Conservation (phyloP, 92 coral and sea anemone genomes). For the Actinostola sp. region DNA sequence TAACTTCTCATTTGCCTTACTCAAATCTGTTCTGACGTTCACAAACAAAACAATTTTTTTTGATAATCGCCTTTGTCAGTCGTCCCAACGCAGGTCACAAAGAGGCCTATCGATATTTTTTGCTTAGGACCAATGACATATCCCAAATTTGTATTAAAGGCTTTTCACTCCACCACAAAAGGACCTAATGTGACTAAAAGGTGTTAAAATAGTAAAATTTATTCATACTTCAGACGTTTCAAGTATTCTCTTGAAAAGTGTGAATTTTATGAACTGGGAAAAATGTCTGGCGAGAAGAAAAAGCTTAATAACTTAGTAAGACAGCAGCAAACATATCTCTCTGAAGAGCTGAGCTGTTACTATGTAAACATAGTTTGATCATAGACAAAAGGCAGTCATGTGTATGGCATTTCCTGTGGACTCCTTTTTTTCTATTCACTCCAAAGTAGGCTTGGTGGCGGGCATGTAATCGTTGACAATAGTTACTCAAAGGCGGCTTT, state of each 20-base stretch:
- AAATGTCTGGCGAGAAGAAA: constrained; percentile 20
- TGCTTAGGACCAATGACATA: constrained; percentile 20
- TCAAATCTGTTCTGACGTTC: constrained; percentile 36
- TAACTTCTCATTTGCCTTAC: constrained; percentile 2
- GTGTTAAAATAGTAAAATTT: constrained; percentile 29
- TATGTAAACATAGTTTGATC: constrained; percentile 2
- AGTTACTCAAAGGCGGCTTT: background rate
- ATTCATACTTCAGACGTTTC: constrained; percentile 13
- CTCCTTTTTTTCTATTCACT: background rate
- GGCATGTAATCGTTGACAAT: background rate
- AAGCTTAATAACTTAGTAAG: background rate
- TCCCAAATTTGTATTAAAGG: constrained; percentile 16
- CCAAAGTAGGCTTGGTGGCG: background rate
- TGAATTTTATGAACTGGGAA: constrained; percentile 20
- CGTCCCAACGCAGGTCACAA: constrained; percentile 21
- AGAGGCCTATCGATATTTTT: background rate
- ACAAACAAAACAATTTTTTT: constrained; percentile 38
- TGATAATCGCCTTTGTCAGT: constrained; percentile 44
- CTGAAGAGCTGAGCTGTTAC: background rate
- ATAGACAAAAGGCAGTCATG: constrained; percentile 7
- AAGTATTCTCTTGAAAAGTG: constrained; percentile 12
- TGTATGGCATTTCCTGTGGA: constrained; percentile 29
- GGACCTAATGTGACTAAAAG: constrained; percentile 11
- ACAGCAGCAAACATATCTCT: background rate
- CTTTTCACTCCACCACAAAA: constrained; percentile 19